Conservation (phyloP, 2,888 invertebrate species). For the Apomyelois bistriatella region DNA sequence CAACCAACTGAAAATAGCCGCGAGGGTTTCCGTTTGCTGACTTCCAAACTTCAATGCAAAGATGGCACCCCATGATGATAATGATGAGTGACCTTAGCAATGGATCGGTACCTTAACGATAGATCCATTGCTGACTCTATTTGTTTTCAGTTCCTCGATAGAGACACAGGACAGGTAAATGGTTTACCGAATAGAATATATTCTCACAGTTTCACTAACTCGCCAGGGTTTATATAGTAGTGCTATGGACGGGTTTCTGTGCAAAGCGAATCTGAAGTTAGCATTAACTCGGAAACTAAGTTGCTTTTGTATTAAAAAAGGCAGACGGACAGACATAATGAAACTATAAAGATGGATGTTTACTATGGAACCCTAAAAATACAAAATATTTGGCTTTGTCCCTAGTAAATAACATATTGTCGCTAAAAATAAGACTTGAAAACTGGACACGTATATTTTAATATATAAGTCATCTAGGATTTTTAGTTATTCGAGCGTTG, state of each 20-base stretch:
- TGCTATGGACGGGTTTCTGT: background rate
- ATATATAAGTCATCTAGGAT: too few relatives aligned
- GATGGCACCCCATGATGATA: too few relatives aligned
- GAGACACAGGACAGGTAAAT: background rate
- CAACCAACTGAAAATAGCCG: too few relatives aligned
- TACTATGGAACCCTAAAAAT: too few relatives aligned
- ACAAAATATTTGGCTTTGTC: too few relatives aligned
- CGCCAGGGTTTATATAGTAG: background rate
- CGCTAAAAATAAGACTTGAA: too few relatives aligned
- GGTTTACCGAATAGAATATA: slow-evolving; percentile 2
- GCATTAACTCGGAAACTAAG: background rate
- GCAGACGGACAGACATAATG: background rate
- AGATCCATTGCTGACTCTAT: background rate
- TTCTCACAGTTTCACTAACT: slow-evolving; percentile 2
- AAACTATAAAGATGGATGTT: background rate
- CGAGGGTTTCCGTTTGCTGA: too few relatives aligned
- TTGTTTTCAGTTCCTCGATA: background rate
- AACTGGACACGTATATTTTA: too few relatives aligned
- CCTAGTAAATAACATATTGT: too few relatives aligned
- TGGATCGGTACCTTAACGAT: background rate
- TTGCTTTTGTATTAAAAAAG: background rate
- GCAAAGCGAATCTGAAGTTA: background rate
- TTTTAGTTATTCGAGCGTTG: too few relatives aligned
- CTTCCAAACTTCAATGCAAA: too few relatives aligned
- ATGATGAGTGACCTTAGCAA: too few relatives aligned